phyloP scores from a whole-genome alignment of 2,113 vertebrate genomes.

The Synodontis membranacea region DNA sequence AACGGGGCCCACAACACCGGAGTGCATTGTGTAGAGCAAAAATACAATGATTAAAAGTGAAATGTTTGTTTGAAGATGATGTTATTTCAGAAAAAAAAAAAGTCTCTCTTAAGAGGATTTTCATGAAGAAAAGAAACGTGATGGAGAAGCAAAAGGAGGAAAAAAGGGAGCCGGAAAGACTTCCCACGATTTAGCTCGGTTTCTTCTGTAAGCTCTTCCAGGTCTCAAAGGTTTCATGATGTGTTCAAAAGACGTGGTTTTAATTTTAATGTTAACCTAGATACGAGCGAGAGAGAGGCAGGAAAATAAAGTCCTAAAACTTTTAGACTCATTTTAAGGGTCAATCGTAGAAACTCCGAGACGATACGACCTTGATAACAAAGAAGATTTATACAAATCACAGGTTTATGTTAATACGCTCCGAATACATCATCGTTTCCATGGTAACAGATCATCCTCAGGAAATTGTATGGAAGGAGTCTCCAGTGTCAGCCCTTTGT shows the following conservation, averaged over 20 bases:
- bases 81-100: slow-evolving; percentile 77
- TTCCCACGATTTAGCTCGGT: slow-evolving; percentile 69
- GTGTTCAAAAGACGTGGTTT: slow-evolving; percentile 42
- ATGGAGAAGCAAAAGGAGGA: slow-evolving; percentile 60
- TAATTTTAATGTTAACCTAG: slow-evolving; percentile 44
- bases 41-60: slow-evolving; percentile 79
- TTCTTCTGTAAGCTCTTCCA: slow-evolving; percentile 46
- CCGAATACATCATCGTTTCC: not conserved
- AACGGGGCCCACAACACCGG: slow-evolving; percentile 68
- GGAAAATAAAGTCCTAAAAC: not conserved
- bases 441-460: not conserved
- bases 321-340: not conserved
- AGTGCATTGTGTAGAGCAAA: slow-evolving; percentile 69
- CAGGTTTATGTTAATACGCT: not conserved
- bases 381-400: not conserved
- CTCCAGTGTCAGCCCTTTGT: no score
- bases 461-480: not conserved
- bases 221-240: slow-evolving; percentile 42
- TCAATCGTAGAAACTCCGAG: not conserved
- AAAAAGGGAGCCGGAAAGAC: slow-evolving; percentile 61
- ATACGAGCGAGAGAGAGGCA: slow-evolving; percentile 32
- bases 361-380: not conserved
- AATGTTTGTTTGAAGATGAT: slow-evolving; percentile 82
- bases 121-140: slow-evolving; percentile 58
- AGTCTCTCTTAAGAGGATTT: slow-evolving; percentile 74